Base-by-base conservation (phyloP, 1,140 invertebrate genomes). In the Mesaphorura yosii region DNA sequence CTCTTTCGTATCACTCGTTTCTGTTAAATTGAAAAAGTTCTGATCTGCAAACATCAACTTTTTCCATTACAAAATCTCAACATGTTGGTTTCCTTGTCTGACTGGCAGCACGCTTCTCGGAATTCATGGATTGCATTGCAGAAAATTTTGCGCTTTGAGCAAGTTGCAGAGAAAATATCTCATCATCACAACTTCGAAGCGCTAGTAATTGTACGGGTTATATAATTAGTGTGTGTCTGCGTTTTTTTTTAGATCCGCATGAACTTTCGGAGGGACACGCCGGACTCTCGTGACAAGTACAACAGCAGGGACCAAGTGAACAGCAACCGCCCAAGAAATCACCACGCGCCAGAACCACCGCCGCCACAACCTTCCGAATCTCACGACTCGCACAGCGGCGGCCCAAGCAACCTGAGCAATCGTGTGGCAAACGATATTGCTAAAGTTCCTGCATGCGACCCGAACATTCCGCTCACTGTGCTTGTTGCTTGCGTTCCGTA, bases 261-360 rank as follows among this genome's bases (percentile, higher is more conserved):
- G 58, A 63, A 58, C 15, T 63, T 63, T 39, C 55, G 58, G 17
- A 46, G 50, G 19, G 58, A 63, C 29, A 51, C 57, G 17, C 48
- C 49, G 23, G 40, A 40, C 27, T 55, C 55, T 20, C 41, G 28
- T 3, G 57, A 59, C 14, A 46, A 31, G 48, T 14, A 38, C 12
- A 55, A 53, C 45, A 55, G 48, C 19, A 55, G 51, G 40, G 57
- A 58, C 20, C 59, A 49, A 25, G 46, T 55, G 7, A n/a, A n/a
- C n/a, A 55, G 49, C 19, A 53, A 25, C 17, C 53, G 60, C 26
- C 60, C 60, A 42, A 41, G 56, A 34, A 62, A 62, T 44, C 60
- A 58, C 41, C 57, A 62, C 29, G 47, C 60, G 22, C 56, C 60
- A 15, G 50, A 58, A 17, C 60, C 60, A 10, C 45, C 60, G 1